These are phyloP conservation scores for Semicossyphus pulcher DNA, from an alignment of 2,113 vertebrate species.

Conservation along the genomic window DNA sequence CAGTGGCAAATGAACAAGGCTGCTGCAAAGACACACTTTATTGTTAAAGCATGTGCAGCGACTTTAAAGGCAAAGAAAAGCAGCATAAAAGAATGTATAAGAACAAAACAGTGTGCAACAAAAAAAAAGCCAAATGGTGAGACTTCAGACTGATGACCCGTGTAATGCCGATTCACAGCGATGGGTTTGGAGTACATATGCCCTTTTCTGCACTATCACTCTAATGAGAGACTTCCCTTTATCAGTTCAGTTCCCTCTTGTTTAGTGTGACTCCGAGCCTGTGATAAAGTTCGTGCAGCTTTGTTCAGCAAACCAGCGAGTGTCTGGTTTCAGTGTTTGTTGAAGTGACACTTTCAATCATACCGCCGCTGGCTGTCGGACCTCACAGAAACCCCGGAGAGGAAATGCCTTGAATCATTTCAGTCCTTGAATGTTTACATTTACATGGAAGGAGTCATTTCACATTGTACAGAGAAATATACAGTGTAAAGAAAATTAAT, in stretches of 20 bases:
- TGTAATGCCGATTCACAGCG: conserved; percentile 44
- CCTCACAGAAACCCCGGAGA: conserved; percentile 11
- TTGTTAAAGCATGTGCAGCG: background rate
- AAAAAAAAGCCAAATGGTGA: conserved; percentile 24
- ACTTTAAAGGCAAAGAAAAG: background rate
- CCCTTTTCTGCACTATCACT: conserved; percentile 80
- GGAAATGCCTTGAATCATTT: conserved; percentile 48
- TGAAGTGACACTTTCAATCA: conserved; percentile 14
- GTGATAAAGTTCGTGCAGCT: background rate
- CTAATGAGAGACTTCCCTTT: conserved; percentile 45
- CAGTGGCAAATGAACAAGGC: conserved; percentile 25
- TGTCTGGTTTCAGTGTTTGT: conserved; percentile 29
- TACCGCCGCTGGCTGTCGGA: background rate
- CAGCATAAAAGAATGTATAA: conserved; percentile 10
- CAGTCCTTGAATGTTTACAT: conserved; percentile 64
- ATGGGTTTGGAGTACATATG: conserved; percentile 71
- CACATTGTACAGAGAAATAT: conserved; percentile 32
- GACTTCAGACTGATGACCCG: conserved; percentile 39
- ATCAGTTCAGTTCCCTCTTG: conserved; percentile 31
- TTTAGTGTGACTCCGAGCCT: conserved; percentile 29
- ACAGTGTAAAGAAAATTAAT: conserved; percentile 40
- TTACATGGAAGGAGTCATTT: conserved; percentile 24
- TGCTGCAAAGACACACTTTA: conserved; percentile 12
- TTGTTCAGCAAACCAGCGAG: conserved; percentile 4
- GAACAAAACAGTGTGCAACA: background rate